These are phyloP conservation scores for Brachionus plicatilis DNA, from an alignment of 1,140 invertebrate species.

Conservation along the genomic window DNA sequence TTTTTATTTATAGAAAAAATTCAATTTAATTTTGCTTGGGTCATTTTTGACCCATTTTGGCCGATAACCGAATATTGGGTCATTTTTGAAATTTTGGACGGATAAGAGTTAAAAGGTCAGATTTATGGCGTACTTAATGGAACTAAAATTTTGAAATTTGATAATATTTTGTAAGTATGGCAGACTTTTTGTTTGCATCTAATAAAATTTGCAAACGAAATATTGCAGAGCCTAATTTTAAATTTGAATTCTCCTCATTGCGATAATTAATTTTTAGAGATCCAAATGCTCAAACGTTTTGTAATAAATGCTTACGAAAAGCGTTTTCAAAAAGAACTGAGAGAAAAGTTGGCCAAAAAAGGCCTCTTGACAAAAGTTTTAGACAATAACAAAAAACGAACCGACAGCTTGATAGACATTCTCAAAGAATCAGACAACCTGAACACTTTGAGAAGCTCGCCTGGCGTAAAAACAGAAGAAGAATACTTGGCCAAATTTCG, in stretches of 20 bases:
- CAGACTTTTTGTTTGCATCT: background rate
- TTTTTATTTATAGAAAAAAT: too few relatives aligned
- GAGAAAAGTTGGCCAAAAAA: background rate
- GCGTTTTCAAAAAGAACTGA: background rate
- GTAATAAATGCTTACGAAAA: background rate
- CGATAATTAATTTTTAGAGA: background rate
- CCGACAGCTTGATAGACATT: background rate
- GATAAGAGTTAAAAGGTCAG: too few relatives aligned
- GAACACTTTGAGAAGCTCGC: background rate
- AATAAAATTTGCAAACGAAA: background rate
- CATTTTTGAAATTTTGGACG: too few relatives aligned
- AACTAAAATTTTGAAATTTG: background rate
- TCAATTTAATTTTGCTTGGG: too few relatives aligned
- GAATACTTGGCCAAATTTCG: constrained; percentile 10
- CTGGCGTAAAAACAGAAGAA: background rate
- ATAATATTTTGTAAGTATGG: background rate
- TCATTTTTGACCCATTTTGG: too few relatives aligned
- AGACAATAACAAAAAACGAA: background rate
- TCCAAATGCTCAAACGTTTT: constrained; percentile 25
- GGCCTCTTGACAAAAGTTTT: background rate
- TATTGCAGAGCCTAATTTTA: background rate
- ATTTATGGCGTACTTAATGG: background rate
- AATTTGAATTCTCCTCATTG: background rate
- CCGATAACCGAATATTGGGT: too few relatives aligned
- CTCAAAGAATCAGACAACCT: constrained; percentile 19